These are phyloP conservation scores for Neotoma lepida DNA, from an alignment of 2,113 vertebrate species.

Conservation along the genomic window DNA sequence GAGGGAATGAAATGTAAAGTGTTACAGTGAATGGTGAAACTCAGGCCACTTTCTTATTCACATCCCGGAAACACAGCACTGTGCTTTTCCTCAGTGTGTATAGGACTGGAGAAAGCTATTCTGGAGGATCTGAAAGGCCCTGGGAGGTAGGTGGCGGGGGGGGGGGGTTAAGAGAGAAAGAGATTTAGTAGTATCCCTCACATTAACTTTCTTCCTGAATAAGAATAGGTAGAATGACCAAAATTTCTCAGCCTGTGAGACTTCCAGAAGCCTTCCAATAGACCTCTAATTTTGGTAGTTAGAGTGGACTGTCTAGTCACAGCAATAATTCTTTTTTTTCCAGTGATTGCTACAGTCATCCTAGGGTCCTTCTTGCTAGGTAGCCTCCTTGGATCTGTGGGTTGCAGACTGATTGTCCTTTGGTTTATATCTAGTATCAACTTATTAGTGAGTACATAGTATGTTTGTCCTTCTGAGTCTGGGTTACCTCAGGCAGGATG, in stretches of 20 bases:
- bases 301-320: neutral
- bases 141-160: neutral
- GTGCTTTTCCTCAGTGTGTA: neutral
- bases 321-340: neutral
- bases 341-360: too few relatives aligned
- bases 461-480: too few relatives aligned
- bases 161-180: neutral
- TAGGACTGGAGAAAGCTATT: slow-evolving; percentile 16
- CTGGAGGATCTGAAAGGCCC: neutral
- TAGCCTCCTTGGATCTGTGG: too few relatives aligned
- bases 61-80: neutral
- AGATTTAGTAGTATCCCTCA: neutral
- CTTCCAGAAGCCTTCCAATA: neutral
- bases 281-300: neutral
- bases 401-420: too few relatives aligned
- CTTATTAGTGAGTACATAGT: too few relatives aligned
- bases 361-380: too few relatives aligned
- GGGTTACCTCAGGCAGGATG: too few relatives aligned
- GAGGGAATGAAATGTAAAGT: neutral
- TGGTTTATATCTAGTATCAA: too few relatives aligned
- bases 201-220: slow-evolving; percentile 14
- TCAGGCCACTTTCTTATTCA: neutral
- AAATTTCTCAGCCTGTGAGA: neutral
- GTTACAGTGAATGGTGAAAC: neutral
- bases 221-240: slow-evolving; percentile 27